Evolutionary conservation across 2,888 invertebrate genomes (phyloP), one percentile per base, ranked within the genome.

Genomic region (Rhagium mordax): DNA sequence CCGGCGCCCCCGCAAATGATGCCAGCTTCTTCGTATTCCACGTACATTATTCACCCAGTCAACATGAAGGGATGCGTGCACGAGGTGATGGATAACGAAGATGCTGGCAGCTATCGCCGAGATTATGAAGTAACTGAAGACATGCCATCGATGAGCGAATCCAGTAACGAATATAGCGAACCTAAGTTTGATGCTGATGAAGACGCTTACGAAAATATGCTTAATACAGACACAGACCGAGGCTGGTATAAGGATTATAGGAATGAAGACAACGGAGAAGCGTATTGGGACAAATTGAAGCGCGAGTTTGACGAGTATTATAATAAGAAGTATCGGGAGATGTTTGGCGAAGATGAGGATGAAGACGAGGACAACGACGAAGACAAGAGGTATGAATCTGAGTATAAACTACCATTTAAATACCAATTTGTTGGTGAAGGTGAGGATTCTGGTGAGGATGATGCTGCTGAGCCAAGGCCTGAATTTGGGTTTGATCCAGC

Each of bases 201-300:
- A 2, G n/a, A 7, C 27, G 16, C 13, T 6, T 21, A 15, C 13
- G 49, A 51, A 3, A 51, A 51, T 51, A 16, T 27, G 10, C 15
- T 49, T 27, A 47, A 61, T 7, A 20, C 18, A 15, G 41, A 61
- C 4, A 4, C 1, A 5, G 60, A 33, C 1, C 33, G 6, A 1
- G 48, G 24, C 0, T 65, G 65, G 65, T 33, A 59, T 10, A 13
- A 59, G 10, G 18, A 29, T 59, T 16, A 15, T 16, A 24, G 33
- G 18, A 33, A 15, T 18, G 20, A 33, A 8, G 16, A 15, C 33
- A 8, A 51, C 20, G 53, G 16, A n/a, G 13, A 24, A 7, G 33
- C n/a, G 1, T 53, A 53, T n/a, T 65, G 65, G 65, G 29, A 53
- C n/a, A 53, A 33, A 7, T 16, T 65, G 0, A 53, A 49, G 33